These are phyloP conservation scores for Leuctra nigra DNA, from an alignment of 2,888 invertebrate genomes.

Conservation along the genomic window DNA sequence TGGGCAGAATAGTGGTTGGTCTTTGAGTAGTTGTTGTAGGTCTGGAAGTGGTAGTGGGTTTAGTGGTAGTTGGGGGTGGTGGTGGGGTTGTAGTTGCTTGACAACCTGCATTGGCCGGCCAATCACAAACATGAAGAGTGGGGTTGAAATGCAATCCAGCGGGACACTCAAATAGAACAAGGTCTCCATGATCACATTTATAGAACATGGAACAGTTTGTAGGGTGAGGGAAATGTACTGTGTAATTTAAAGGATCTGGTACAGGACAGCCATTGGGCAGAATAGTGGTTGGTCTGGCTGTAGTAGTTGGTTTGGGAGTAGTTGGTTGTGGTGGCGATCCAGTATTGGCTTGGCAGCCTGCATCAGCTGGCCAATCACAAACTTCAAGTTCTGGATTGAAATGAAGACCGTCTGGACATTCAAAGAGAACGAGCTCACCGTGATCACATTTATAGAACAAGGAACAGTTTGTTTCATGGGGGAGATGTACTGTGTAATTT, in stretches of 20 bases:
- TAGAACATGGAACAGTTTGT: constrained; percentile 16
- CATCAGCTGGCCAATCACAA: constrained; percentile 17
- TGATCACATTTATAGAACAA: constrained; percentile 17
- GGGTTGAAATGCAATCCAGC: constrained; percentile 18
- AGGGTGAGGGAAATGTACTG: constrained; percentile 5
- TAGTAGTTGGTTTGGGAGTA: no score
- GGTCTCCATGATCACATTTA: constrained; percentile 14
- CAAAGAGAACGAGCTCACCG: constrained; percentile 3
- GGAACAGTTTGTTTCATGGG: constrained; percentile 14
- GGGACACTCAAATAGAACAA: constrained; percentile 13
- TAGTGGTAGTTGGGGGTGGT: not conserved
- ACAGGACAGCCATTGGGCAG: constrained; percentile 7
- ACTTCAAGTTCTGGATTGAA: constrained; percentile 14
- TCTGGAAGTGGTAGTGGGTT: not conserved
- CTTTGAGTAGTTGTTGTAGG: not conserved
- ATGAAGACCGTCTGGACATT: constrained; percentile 15
- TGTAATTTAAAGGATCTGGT: not conserved
- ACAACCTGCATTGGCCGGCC: constrained; percentile 14
- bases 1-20: not conserved
- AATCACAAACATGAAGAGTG: constrained; percentile 12
- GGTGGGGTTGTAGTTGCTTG: no score
- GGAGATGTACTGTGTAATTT: constrained; percentile 3
- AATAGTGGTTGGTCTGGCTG: no score
- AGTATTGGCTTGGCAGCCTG: not conserved
- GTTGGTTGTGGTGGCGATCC: not conserved